Evolutionary conservation across 2,113 vertebrate genomes (phyloP).

Genomic region (Erythrolamprus reginae): DNA sequence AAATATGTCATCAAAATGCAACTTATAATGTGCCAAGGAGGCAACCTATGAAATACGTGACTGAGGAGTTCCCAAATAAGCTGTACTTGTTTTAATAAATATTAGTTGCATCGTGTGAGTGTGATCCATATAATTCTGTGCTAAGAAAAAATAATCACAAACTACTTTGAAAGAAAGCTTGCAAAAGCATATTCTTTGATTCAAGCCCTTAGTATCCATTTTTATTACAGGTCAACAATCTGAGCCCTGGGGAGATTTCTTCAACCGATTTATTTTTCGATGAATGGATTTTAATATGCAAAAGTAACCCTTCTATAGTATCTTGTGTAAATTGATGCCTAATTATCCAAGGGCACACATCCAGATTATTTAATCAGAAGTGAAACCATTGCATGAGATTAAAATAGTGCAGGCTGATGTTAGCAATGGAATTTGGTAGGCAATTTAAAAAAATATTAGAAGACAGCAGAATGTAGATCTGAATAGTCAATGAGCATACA

Average conservation of each 20-base stretch:
- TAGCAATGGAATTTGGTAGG: conserved; percentile 25
- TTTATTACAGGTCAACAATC: conserved; percentile 30
- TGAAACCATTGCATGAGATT: conserved; percentile 37
- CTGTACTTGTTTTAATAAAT: not conserved
- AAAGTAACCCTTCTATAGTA: conserved; percentile 35
- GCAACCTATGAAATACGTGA: not conserved
- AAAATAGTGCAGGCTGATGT: not conserved
- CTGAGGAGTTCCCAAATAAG: not conserved
- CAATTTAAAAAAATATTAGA: conserved; percentile 24
- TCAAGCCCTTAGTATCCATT: not conserved
- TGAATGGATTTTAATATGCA: conserved; percentile 39
- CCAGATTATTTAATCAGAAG: conserved; percentile 35
- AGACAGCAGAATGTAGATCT: conserved; percentile 10
- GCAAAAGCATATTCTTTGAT: not conserved
- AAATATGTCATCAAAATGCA: not conserved
- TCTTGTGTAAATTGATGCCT: conserved; percentile 47
- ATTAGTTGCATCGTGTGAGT: not conserved
- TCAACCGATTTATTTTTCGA: conserved; percentile 39
- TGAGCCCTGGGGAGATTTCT: conserved; percentile 43
- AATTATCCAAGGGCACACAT: conserved; percentile 38
- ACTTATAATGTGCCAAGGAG: not conserved
- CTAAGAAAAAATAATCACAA: not conserved
- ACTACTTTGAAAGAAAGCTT: not conserved
- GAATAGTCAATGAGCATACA: conserved; percentile 39
- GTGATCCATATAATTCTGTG: not conserved